These are phyloP conservation scores for Dinomys branickii DNA, from an alignment of 2,113 vertebrate species.

Conservation along the genomic window DNA sequence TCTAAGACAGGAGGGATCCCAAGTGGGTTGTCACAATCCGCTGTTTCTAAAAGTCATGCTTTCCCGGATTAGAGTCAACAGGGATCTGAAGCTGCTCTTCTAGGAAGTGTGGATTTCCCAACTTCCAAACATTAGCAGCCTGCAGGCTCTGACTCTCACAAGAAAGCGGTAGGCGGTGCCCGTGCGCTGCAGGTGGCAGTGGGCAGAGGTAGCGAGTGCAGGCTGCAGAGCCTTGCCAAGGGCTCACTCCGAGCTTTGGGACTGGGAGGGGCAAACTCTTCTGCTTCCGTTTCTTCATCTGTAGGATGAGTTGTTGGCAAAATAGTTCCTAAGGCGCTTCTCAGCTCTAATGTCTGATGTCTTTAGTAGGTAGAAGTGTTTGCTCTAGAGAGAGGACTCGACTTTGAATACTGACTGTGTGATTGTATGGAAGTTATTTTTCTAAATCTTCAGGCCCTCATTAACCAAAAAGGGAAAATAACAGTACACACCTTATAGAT, in stretches of 20 bases:
- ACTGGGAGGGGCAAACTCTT: not conserved
- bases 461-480: not conserved
- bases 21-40: not conserved
- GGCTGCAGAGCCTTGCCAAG: not conserved
- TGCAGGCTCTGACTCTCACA: not conserved
- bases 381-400: not conserved
- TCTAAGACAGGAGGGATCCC: not conserved
- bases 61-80: not conserved
- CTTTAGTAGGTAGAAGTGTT: not conserved
- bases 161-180: accelerated
- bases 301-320: not conserved
- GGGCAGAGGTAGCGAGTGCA: not conserved
- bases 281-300: not conserved
- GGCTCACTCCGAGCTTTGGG: not conserved
- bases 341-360: not conserved
- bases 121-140: not conserved
- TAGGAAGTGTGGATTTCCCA: not conserved
- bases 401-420: not conserved
- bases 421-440: not conserved
- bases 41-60: not conserved
- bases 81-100: not conserved
- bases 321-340: not conserved
- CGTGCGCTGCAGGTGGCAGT: accelerated
- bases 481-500: not conserved
- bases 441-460: not conserved